Conservation (phyloP, 2,888 invertebrate genomes). For the Morpho deidamia region DNA sequence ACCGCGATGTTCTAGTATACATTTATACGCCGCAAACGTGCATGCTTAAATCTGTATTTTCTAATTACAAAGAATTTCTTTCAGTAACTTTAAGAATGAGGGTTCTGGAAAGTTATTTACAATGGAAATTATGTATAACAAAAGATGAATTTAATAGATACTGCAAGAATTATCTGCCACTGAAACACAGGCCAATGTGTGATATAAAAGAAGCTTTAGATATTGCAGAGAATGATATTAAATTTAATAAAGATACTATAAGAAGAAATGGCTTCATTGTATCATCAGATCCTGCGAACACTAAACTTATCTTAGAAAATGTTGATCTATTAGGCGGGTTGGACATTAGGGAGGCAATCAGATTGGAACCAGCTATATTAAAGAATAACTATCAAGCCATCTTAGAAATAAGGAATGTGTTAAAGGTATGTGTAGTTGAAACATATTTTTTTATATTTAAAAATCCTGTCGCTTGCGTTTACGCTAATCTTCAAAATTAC, state of each 20-base stretch:
- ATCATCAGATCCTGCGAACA: constrained; percentile 77
- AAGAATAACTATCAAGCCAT: constrained; percentile 78
- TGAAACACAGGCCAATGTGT: constrained; percentile 60
- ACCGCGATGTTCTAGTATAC: no score
- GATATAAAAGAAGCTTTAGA: constrained; percentile 75
- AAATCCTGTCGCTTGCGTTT: no score
- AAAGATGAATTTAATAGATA: constrained; percentile 54
- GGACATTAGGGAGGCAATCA: constrained; percentile 74
- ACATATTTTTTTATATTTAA: no score
- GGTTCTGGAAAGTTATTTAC: constrained; percentile 55
- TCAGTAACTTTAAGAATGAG: constrained; percentile 58
- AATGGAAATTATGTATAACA: constrained; percentile 52
- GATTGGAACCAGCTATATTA: constrained; percentile 79
- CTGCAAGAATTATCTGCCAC: constrained; percentile 53
- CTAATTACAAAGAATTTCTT: constrained; percentile 25
- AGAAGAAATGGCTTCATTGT: constrained; percentile 79
- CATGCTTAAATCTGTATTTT: no score
- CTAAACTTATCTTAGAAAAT: constrained; percentile 73
- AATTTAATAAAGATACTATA: constrained; percentile 73
- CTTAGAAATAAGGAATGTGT: constrained; percentile 70
- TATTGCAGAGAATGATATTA: constrained; percentile 74
- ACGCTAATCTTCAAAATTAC: no score
- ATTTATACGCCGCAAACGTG: no score
- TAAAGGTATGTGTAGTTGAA: constrained; percentile 52
- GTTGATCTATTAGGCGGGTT: constrained; percentile 74